These are phyloP conservation scores for Psittacara wagleri DNA, from an alignment of 2,113 vertebrate species.

Conservation along the genomic window DNA sequence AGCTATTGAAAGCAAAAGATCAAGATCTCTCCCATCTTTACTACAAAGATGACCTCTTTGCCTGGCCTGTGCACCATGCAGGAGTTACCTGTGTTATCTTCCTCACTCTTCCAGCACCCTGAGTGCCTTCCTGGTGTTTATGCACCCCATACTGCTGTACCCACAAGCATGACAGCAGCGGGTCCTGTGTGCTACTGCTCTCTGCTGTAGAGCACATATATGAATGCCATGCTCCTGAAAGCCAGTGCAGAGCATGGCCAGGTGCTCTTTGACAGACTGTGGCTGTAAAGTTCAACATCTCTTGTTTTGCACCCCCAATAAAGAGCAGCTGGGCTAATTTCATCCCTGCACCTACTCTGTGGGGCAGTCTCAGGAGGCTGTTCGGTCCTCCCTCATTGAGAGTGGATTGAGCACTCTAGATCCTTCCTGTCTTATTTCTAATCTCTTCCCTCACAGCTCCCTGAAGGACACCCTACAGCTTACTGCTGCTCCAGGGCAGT, in stretches of 20 bases:
- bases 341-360: background rate
- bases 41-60: background rate
- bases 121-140: background rate
- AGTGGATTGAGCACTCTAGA: background rate
- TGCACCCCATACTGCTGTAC: background rate
- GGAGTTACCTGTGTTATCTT: background rate
- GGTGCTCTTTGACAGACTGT: background rate
- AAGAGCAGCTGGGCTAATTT: background rate
- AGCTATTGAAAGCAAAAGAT: background rate
- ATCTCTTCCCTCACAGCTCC: background rate
- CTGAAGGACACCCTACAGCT: background rate
- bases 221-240: background rate
- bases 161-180: accelerated
- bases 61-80: accelerated
- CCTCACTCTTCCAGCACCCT: background rate
- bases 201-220: background rate
- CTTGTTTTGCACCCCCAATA: background rate
- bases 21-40: background rate
- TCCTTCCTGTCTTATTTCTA: background rate
- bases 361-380: background rate
- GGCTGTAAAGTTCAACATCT: background rate
- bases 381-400: background rate
- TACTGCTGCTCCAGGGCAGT: background rate
- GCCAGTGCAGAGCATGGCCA: background rate
- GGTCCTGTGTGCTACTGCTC: accelerated